Evolutionary conservation across 2,888 invertebrate genomes (phyloP).

Genomic region (Latrodectus hesperus): DNA sequence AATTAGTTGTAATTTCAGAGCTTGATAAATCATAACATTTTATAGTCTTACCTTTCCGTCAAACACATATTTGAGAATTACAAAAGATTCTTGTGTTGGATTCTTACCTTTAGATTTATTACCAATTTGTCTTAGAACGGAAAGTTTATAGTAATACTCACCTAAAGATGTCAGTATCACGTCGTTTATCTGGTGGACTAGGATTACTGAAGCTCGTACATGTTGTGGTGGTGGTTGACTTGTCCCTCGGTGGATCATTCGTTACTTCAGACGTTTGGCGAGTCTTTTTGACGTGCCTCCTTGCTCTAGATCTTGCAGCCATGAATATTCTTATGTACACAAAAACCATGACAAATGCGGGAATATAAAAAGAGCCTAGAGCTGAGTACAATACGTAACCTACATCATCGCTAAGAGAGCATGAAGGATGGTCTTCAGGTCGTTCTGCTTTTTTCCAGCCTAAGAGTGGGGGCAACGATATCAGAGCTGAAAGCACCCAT

Average conservation of each 20-base stretch:
- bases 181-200: constrained; percentile 66
- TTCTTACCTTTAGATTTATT: too few relatives aligned
- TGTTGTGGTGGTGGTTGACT: constrained; percentile 72
- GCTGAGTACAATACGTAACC: constrained; percentile 99
- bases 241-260: constrained; percentile 71
- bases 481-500: constrained; percentile 93
- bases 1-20: too few relatives aligned
- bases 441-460: constrained; percentile 87
- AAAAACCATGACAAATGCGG: constrained; percentile 99
- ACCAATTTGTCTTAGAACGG: too few relatives aligned
- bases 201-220: constrained; percentile 73
- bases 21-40: too few relatives aligned
- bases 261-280: constrained; percentile 64
- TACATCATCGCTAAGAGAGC: constrained; percentile 93
- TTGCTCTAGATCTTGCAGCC: constrained; percentile 93
- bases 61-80: too few relatives aligned
- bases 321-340: constrained; percentile 99
- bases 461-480: constrained; percentile 94
- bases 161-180: constrained; percentile 58
- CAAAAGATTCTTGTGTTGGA: too few relatives aligned
- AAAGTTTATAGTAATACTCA: not conserved
- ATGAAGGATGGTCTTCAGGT: constrained; percentile 68
- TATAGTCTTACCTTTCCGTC: too few relatives aligned
- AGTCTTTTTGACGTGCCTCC: constrained; percentile 81
- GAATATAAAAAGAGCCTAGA: constrained; percentile 97